phyloP scores from a whole-genome alignment of 2,797 vertebrate species.

The Oreochromis mossambicus region DNA sequence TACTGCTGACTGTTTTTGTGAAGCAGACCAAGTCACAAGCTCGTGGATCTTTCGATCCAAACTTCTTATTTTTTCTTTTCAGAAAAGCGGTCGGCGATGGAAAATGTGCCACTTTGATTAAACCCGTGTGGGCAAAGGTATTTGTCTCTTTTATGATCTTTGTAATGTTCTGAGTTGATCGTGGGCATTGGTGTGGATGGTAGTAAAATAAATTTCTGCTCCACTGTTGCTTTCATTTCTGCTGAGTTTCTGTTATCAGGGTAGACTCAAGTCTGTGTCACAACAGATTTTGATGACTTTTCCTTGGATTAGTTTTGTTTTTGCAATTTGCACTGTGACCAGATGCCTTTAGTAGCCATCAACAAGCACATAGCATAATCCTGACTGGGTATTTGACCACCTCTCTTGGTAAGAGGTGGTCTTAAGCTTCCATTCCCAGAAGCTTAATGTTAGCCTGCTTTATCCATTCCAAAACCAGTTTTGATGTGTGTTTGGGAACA shows the following conservation, averaged over 20 bases:
- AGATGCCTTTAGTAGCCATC: background rate
- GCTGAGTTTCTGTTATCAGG: background rate
- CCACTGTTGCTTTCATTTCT: background rate
- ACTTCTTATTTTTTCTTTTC: slow-evolving; percentile 5
- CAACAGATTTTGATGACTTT: background rate
- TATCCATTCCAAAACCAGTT: background rate
- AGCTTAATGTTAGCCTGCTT: background rate
- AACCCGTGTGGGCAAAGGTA: slow-evolving; percentile 91
- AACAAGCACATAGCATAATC: background rate
- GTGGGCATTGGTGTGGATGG: background rate
- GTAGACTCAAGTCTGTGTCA: background rate
- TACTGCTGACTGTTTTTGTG: background rate
- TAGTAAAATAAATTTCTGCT: background rate
- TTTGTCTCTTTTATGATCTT: background rate
- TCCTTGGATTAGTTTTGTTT: background rate
- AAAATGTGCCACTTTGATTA: slow-evolving; percentile 84
- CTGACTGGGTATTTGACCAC: background rate
- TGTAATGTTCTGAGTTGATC: background rate
- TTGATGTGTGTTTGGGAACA: background rate
- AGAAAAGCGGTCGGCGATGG: slow-evolving; percentile 89
- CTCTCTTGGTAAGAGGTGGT: background rate
- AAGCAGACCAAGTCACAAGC: background rate
- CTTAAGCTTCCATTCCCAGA: background rate
- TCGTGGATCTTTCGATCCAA: background rate
- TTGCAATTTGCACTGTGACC: background rate